phyloP scores from a whole-genome alignment of 2,888 invertebrate genomes.

The Drosophila tanythrix region DNA sequence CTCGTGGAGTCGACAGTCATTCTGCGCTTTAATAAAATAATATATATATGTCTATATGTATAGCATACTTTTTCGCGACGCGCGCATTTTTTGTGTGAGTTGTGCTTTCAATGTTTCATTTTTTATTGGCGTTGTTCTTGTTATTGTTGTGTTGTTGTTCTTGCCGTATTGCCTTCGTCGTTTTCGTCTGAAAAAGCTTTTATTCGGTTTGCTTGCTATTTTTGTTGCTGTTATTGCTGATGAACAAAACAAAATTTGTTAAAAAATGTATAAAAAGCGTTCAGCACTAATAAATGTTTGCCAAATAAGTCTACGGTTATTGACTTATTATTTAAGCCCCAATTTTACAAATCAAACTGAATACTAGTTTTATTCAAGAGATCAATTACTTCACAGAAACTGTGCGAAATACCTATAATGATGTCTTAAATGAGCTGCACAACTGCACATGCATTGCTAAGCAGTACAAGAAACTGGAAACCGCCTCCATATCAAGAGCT shows the following conservation, averaged over 20 bases:
- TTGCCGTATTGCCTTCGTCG: slow-evolving; percentile 3
- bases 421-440: not conserved
- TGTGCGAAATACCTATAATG: not conserved
- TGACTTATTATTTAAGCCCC: not conserved
- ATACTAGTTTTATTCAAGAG: not conserved
- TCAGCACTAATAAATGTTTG: slow-evolving; percentile 11
- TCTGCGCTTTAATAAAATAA: slow-evolving; percentile 39
- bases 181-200: slow-evolving; percentile 39
- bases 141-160: slow-evolving; percentile 16
- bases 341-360: not conserved
- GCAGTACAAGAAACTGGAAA: not conserved
- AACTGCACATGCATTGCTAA: not conserved
- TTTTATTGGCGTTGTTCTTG: slow-evolving; percentile 61
- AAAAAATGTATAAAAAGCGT: slow-evolving; percentile 17
- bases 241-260: slow-evolving; percentile 6
- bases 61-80: slow-evolving; percentile 71
- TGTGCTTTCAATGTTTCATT: slow-evolving; percentile 52
- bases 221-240: slow-evolving; percentile 13
- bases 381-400: not conserved
- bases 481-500: slow-evolving; percentile 19
- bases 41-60: slow-evolving; percentile 9
- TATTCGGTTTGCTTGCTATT: slow-evolving; percentile 23
- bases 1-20: slow-evolving; percentile 29
- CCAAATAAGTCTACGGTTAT: not conserved
- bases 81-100: slow-evolving; percentile 45